Percentiles rank a stretch among this genome's conserved stretches.
phyloP scores from a whole-genome alignment of 2,797 vertebrate species.

The Anabacerthia variegaticeps region DNA sequence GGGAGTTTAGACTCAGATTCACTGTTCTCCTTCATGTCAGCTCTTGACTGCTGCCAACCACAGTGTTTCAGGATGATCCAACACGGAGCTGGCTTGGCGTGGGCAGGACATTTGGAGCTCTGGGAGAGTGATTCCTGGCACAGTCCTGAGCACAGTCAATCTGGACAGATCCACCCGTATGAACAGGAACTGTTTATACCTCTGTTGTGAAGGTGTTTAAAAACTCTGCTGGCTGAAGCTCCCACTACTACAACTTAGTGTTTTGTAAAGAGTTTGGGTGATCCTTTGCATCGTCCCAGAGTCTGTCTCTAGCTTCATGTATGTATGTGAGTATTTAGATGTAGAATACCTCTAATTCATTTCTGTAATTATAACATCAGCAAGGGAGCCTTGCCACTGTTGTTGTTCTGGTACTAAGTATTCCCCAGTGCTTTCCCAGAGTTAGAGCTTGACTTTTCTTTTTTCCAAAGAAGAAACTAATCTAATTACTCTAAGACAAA shows the following conservation, averaged over 20 bases:
- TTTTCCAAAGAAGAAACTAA: background rate
- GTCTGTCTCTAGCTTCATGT: background rate
- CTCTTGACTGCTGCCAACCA: background rate
- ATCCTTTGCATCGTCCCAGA: background rate
- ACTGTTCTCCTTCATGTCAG: background rate
- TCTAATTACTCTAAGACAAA: constrained; percentile 29
- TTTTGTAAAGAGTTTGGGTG: background rate
- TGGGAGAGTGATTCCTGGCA: background rate
- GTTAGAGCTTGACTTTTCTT: background rate
- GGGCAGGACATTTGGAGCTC: background rate
- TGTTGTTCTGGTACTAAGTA: constrained; percentile 23
- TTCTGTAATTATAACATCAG: constrained; percentile 19
- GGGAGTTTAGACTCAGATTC: background rate
- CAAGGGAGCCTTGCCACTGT: background rate
- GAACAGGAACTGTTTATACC: background rate
- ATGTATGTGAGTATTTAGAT: background rate
- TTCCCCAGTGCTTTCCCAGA: background rate
- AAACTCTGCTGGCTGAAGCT: background rate
- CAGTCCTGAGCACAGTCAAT: background rate
- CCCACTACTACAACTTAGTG: background rate
- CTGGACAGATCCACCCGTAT: background rate
- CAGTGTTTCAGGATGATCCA: background rate
- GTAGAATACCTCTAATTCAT: background rate
- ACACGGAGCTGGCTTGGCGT: background rate
- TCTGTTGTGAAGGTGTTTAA: background rate